These are phyloP conservation scores for Mustela nigripes DNA, from an alignment of 2,113 vertebrate species.

Conservation along the genomic window DNA sequence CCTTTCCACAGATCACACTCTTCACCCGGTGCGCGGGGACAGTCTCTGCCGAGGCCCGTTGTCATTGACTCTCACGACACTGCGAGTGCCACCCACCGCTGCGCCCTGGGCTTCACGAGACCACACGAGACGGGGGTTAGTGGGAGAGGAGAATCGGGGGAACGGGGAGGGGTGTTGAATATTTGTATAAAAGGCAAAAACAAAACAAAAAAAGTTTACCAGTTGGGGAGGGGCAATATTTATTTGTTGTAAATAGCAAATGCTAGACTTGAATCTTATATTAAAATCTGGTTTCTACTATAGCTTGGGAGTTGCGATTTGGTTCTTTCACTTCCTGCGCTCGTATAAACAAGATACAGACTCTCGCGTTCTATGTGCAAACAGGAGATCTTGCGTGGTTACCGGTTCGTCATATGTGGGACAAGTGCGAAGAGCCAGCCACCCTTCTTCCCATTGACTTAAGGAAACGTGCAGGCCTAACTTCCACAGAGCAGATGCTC, in stretches of 20 bases:
- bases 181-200: slow-evolving; percentile 82
- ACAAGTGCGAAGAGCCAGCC: not conserved
- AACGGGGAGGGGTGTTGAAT: slow-evolving; percentile 3
- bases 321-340: not conserved
- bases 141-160: slow-evolving; percentile 67
- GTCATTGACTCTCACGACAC: not conserved
- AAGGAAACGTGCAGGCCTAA: fast-evolving
- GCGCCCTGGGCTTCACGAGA: slow-evolving; percentile 66
- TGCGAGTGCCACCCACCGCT: slow-evolving; percentile 69
- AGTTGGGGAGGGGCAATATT: slow-evolving; percentile 87
- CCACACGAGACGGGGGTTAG: slow-evolving; percentile 43
- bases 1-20: slow-evolving; percentile 71
- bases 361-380: fast-evolving
- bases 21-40: fast-evolving
- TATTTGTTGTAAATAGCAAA: slow-evolving; percentile 93
- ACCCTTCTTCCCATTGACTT: fast-evolving
- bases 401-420: not conserved
- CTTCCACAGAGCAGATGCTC: fast-evolving
- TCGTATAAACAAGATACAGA: not conserved
- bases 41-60: fast-evolving
- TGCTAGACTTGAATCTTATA: slow-evolving; percentile 89
- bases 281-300: slow-evolving; percentile 85
- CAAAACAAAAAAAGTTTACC: slow-evolving; percentile 80
- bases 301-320: not conserved
- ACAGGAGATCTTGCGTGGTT: not conserved